phyloP scores from a whole-genome alignment of 2,797 vertebrate genomes.

The Morelia viridis region DNA sequence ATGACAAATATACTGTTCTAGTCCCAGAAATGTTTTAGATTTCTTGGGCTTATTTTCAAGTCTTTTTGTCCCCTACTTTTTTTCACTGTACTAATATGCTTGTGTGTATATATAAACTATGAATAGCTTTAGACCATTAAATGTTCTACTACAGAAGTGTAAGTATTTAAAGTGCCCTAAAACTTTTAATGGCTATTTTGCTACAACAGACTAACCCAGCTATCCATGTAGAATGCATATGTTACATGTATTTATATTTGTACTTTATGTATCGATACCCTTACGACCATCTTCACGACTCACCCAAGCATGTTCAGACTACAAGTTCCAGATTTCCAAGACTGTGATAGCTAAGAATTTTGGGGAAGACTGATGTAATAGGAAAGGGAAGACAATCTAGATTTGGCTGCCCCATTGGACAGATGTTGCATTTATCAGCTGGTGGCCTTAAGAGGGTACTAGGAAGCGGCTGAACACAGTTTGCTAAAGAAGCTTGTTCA shows the following conservation, averaged over 20 bases:
- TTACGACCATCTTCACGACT: neutral
- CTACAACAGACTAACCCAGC: neutral
- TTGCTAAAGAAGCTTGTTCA: neutral
- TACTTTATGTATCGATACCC: neutral
- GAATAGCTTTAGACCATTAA: neutral
- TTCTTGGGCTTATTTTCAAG: neutral
- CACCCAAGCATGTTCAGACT: neutral
- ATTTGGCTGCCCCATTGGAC: neutral
- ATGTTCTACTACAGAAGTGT: neutral
- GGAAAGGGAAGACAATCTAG: neutral
- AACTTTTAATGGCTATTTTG: neutral
- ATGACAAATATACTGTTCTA: neutral
- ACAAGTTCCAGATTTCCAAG: neutral
- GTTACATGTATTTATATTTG: neutral
- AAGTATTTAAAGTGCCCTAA: neutral
- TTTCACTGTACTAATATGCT: neutral
- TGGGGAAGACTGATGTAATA: neutral
- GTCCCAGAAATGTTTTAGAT: neutral
- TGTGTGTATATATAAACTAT: neutral
- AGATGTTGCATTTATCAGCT: neutral
- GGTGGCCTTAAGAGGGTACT: neutral
- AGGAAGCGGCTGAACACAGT: neutral
- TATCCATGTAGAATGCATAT: neutral
- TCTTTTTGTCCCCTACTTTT: neutral
- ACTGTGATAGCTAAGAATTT: neutral